A percentile compares a stretch with the other conserved stretches of the same genome.
Evolutionary conservation across 37 sponge, comb jelly and placozoan species (phyloP).

Genomic region (Geodia barretti): DNA sequence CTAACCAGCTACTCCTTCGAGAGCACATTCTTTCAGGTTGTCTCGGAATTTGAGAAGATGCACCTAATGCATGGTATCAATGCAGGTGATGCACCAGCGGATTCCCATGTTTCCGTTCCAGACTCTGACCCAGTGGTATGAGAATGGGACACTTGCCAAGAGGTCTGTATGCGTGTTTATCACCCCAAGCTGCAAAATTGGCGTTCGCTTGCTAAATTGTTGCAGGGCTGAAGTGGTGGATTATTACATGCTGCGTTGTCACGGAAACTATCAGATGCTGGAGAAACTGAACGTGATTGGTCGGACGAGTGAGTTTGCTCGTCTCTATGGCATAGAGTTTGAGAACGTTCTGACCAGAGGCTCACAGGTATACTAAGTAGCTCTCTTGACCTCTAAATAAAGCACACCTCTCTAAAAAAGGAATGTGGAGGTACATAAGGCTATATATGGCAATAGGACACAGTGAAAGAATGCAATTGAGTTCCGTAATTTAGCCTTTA

Average conservation of each 20-base stretch:
- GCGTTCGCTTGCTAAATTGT: neutral
- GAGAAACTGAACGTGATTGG: slow-evolving; percentile 86
- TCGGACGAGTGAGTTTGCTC: slow-evolving; percentile 95
- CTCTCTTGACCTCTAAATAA: too few relatives aligned
- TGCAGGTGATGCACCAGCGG: slow-evolving; percentile 88
- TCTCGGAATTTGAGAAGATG: neutral
- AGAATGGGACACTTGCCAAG: neutral
- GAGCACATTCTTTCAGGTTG: slow-evolving; percentile 73
- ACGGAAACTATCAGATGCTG: slow-evolving; percentile 73
- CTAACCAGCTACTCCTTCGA: slow-evolving; percentile 72
- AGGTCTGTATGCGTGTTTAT: neutral
- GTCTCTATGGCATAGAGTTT: slow-evolving; percentile 97
- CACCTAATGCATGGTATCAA: too few relatives aligned
- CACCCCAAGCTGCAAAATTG: slow-evolving; percentile 1
- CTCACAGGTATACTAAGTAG: too few relatives aligned
- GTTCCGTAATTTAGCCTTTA: too few relatives aligned
- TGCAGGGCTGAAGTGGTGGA: slow-evolving; percentile 72
- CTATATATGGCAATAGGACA: too few relatives aligned
- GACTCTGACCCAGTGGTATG: slow-evolving; percentile 81
- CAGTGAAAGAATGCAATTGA: too few relatives aligned
- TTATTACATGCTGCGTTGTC: slow-evolving; percentile 75
- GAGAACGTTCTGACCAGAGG: slow-evolving; percentile 87
- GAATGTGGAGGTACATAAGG: too few relatives aligned
- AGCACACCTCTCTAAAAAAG: too few relatives aligned
- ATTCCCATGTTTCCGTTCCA: slow-evolving; percentile 67